phyloP scores from a whole-genome alignment of 2,113 vertebrate genomes.

The Mungos mungo region DNA sequence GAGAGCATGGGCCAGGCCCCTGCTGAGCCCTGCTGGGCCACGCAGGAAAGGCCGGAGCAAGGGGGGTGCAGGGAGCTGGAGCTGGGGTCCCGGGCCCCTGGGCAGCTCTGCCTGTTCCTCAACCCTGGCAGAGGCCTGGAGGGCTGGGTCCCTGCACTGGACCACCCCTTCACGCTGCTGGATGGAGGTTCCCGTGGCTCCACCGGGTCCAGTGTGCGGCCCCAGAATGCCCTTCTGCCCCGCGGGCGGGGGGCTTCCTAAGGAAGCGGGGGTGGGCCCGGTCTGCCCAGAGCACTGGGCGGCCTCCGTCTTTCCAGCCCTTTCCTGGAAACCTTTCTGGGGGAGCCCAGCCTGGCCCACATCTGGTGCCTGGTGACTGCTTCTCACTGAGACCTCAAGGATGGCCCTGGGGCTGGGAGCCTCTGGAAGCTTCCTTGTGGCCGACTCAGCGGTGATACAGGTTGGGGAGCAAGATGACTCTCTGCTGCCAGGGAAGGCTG shows the following conservation, averaged over 20 bases:
- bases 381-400: neutral
- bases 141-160: conserved; percentile 87
- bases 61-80: conserved; percentile 83
- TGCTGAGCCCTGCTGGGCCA: conserved; percentile 68
- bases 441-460: conserved; percentile 92
- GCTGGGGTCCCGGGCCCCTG: conserved; percentile 64
- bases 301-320: neutral
- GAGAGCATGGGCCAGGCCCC: conserved; percentile 85
- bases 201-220: conserved; percentile 85
- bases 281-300: neutral
- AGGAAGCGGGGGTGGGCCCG: conserved; percentile 16
- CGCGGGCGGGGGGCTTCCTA: conserved; percentile 70
- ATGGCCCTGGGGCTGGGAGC: conserved; percentile 57
- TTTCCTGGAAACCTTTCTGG: neutral
- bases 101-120: conserved; percentile 85
- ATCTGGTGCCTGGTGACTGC: neutral
- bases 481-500: conserved; percentile 73
- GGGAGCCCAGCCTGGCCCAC: neutral
- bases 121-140: conserved; percentile 87
- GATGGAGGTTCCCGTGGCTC: conserved; percentile 85
- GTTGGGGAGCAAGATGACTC: conserved; percentile 89
- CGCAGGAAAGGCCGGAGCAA: conserved; percentile 81
- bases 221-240: conserved; percentile 88
- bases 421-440: conserved; percentile 85
- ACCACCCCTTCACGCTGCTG: conserved; percentile 89